Conservation (phyloP, 2,113 vertebrate genomes). For the Siniperca knerii region DNA sequence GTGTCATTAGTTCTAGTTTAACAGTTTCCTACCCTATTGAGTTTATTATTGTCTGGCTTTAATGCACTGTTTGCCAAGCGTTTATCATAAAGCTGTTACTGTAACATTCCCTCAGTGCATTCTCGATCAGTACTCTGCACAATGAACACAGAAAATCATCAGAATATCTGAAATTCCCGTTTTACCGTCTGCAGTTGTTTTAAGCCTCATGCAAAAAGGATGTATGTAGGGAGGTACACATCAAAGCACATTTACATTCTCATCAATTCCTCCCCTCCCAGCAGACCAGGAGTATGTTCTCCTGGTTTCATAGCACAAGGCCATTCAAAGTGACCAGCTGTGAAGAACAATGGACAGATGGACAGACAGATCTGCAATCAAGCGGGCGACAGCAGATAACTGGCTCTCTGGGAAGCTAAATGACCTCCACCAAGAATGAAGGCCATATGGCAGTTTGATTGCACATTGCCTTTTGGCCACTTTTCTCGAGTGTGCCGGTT, state of each 20-base stretch:
- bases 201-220: constrained; percentile 6
- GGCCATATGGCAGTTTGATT: constrained; percentile 38
- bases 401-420: constrained; percentile 16
- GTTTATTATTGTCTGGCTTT: constrained; percentile 1
- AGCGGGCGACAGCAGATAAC: constrained; percentile 7
- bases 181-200: constrained; percentile 2
- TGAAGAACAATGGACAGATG: constrained; percentile 18
- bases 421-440: constrained; percentile 23
- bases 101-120: neutral
- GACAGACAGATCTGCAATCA: neutral
- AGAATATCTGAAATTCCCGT: constrained; percentile 6
- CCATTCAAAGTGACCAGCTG: constrained; percentile 10
- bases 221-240: neutral
- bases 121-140: neutral
- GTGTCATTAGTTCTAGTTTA: constrained; percentile 24
- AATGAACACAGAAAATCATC: constrained; percentile 40
- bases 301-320: neutral
- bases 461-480: constrained; percentile 13
- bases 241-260: constrained; percentile 18
- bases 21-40: neutral
- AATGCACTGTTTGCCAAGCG: neutral
- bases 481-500: constrained; percentile 5
- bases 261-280: neutral
- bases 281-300: neutral
- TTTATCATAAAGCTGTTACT: constrained; percentile 46